Evolutionary conservation across 1,140 invertebrate species (phyloP).

Genomic region (Acarapis woodi): DNA sequence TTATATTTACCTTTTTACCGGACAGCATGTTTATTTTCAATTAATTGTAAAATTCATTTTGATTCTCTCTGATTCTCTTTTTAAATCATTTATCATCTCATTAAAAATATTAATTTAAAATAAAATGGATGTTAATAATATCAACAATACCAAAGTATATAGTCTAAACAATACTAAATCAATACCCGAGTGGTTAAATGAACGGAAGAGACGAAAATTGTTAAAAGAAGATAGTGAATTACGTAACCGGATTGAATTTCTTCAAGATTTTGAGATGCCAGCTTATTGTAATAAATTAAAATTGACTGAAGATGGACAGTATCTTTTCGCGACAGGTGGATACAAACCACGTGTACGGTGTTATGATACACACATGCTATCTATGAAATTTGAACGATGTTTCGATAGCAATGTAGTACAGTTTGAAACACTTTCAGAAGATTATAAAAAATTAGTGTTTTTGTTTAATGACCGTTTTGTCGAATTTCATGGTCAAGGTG

Average conservation of each 20-base stretch:
- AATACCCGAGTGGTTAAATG: constrained; percentile 80
- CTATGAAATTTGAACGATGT: constrained; percentile 92
- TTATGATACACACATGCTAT: constrained; percentile 80
- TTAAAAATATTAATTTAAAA: too few species aligned
- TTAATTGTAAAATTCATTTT: too few species aligned
- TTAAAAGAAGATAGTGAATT: constrained; percentile 55
- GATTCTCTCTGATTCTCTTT: too few species aligned
- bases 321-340: constrained; percentile 56
- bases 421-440: constrained; percentile 58
- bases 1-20: too few species aligned
- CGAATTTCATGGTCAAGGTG: constrained; percentile 77
- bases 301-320: constrained; percentile 69
- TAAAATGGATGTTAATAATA: constrained; percentile 23
- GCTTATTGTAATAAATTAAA: constrained; percentile 53
- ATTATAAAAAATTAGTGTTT: constrained; percentile 44
- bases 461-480: constrained; percentile 41
- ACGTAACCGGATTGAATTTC: constrained; percentile 62
- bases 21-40: too few species aligned
- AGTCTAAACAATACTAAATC: constrained; percentile 87
- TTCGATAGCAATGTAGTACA: constrained; percentile 79
- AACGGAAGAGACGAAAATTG: constrained; percentile 49
- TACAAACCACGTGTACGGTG: constrained; percentile 90
- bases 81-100: too few species aligned
- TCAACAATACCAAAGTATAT: constrained; percentile 88
- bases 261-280: constrained; percentile 99